These are phyloP conservation scores for Rattus rattus DNA, from an alignment of 2,113 vertebrate genomes.

Conservation along the genomic window DNA sequence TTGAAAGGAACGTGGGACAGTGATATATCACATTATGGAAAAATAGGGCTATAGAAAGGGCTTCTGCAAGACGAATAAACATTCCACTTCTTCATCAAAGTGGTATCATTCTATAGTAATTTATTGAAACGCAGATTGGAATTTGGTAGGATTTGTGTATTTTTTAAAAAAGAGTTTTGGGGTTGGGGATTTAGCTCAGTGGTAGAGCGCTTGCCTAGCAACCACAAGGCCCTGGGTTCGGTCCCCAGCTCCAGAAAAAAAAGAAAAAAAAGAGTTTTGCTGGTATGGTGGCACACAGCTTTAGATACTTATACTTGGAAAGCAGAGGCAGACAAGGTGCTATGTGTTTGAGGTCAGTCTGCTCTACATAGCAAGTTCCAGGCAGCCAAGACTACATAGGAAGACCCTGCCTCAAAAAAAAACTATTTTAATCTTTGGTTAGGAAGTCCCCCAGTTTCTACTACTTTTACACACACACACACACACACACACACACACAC, in stretches of 20 bases:
- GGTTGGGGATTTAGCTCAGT: too few species aligned
- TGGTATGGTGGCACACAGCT: not conserved
- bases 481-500: too few species aligned
- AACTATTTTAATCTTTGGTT: not conserved
- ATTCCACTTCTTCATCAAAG: not conserved
- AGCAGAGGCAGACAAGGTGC: not conserved
- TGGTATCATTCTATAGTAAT: not conserved
- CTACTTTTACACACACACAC: too few species aligned
- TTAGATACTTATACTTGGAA: not conserved
- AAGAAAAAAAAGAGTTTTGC: not conserved
- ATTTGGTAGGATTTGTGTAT: not conserved
- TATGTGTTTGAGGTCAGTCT: not conserved
- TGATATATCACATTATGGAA: too few species aligned
- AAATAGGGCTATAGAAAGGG: not conserved
- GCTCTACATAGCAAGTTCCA: not conserved
- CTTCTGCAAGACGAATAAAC: not conserved
- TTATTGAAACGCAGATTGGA: too few species aligned
- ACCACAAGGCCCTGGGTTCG: too few species aligned
- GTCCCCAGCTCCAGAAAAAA: too few species aligned
- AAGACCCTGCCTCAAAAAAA: not conserved
- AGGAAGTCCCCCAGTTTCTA: not conserved
- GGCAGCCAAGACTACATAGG: not conserved
- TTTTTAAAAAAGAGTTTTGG: not conserved
- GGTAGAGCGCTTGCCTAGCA: too few species aligned
- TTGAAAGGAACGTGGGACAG: not conserved